Evolutionary conservation across 2,797 vertebrate genomes (phyloP), one percentile per base, ranked within the genome.

Genomic region (Alcedo quadribrachys): DNA sequence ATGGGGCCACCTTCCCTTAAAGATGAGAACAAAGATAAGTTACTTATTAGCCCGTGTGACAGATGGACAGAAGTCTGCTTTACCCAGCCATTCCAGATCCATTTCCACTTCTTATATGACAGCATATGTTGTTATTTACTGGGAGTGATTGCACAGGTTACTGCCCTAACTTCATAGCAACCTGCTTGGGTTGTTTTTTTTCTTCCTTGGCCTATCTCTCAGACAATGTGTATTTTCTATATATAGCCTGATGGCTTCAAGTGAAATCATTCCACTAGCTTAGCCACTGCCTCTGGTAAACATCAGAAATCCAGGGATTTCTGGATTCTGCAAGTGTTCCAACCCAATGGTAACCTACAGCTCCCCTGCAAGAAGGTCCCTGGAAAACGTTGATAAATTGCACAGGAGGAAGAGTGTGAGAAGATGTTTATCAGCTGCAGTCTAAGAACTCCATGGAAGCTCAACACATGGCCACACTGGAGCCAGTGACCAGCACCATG

Each of bases 11-110:
- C 33, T 53, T 88, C 28, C 81, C 69, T 33, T 43, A 73, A 92
- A 81, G 48, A 81, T 1, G 3, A 62, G 43, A 95, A 85, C 70
- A 91, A 91, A 76, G 82, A 87, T 12, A 66, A 89, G 70, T 78
- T 81, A 69, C 35, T 91, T 79, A 60, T 45, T 73, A 91, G 55
- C 12, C 60, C 60, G n/a, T 33, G n/a, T 69, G 70, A 93, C 87
- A 95, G 83, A 95, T 83, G 79, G 76, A 87, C 89, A 89, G 55
- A 90, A 86, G 80, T 79, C 77, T 88, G 87, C 45, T 87, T 76
- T 63, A 89, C 86, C 35, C 55, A 91, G 67, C 40, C 80, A 83
- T 50, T 93, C 85, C 80, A 79, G 55, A 92, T 74, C 63, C 67
- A 77, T n/a, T 91, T 84, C 82, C 57, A 88, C 68, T 74, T 91